Evolutionary conservation across 2,797 vertebrate genomes (phyloP).

Genomic region (Sebastes nivosus): DNA sequence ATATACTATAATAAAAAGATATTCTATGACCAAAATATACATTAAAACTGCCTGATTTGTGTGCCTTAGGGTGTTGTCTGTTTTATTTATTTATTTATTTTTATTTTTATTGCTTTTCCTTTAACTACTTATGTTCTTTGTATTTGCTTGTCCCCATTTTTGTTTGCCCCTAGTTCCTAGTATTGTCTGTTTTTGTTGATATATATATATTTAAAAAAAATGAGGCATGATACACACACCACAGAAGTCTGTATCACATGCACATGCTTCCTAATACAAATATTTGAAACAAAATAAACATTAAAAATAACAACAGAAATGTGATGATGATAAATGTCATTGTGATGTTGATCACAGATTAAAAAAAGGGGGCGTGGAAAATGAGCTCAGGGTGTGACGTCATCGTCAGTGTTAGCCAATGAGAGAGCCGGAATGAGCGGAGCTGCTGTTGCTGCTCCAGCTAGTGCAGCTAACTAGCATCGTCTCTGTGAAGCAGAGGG

Average conservation of each 20-base stretch:
- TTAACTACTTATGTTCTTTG: too few relatives aligned
- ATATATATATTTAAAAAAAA: too few relatives aligned
- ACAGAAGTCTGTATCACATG: too few relatives aligned
- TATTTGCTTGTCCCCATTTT: too few relatives aligned
- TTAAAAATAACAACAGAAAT: not conserved
- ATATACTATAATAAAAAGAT: not conserved
- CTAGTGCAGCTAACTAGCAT: conserved; percentile 15
- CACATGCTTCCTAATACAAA: too few relatives aligned
- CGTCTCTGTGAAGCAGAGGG: not conserved
- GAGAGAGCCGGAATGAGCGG: conserved; percentile 11
- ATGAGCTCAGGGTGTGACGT: not conserved
- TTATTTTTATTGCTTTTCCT: too few relatives aligned
- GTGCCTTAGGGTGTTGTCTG: too few relatives aligned
- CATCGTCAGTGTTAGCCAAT: conserved; percentile 35
- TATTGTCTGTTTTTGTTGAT: too few relatives aligned
- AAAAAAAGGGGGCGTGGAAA: not conserved
- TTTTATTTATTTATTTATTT: too few relatives aligned
- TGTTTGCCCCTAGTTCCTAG: too few relatives aligned
- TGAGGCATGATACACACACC: too few relatives aligned
- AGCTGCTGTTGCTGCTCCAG: conserved; percentile 5
- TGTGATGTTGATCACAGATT: not conserved
- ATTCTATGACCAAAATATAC: not conserved
- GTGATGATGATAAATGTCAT: not conserved
- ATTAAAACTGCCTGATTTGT: too few relatives aligned
- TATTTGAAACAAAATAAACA: not conserved